These are phyloP conservation scores for Plodia interpunctella DNA, from an alignment of 1,140 invertebrate genomes.

Conservation along the genomic window DNA sequence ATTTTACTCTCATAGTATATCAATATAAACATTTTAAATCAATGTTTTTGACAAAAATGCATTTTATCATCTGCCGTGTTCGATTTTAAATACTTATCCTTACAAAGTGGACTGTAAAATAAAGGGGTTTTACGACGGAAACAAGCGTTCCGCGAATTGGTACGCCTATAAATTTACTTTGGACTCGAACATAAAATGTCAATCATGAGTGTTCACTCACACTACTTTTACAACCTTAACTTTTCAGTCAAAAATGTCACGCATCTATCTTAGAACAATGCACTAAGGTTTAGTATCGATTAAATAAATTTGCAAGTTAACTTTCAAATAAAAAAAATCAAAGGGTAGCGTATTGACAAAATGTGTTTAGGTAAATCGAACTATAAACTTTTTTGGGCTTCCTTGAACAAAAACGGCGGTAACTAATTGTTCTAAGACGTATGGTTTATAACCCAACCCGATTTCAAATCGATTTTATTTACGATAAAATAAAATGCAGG, in stretches of 20 bases:
- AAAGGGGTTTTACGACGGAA: conserved; percentile 35
- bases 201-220: conserved; percentile 47
- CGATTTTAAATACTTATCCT: conserved; percentile 22
- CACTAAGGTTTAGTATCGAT: background rate
- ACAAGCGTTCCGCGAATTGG: conserved; percentile 56
- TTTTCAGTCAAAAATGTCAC: background rate
- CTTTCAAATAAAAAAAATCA: conserved; percentile 16
- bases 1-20: no score
- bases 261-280: background rate
- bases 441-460: conserved; percentile 33
- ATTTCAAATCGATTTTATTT: conserved; percentile 41
- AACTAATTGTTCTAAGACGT: conserved; percentile 32
- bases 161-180: conserved; percentile 56
- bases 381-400: conserved; percentile 48
- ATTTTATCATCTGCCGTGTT: conserved; percentile 25
- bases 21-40: no score
- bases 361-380: conserved; percentile 39
- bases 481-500: conserved; percentile 32
- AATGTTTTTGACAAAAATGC: conserved; percentile 1
- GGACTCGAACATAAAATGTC: conserved; percentile 47
- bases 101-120: conserved; percentile 29
- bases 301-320: background rate
- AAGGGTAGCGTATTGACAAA: conserved; percentile 42
- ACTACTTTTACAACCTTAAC: conserved; percentile 15
- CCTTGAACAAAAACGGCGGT: conserved; percentile 33